Evolutionary conservation across 2,888 invertebrate genomes (phyloP).

Genomic region (Falcaria lacertinaria): DNA sequence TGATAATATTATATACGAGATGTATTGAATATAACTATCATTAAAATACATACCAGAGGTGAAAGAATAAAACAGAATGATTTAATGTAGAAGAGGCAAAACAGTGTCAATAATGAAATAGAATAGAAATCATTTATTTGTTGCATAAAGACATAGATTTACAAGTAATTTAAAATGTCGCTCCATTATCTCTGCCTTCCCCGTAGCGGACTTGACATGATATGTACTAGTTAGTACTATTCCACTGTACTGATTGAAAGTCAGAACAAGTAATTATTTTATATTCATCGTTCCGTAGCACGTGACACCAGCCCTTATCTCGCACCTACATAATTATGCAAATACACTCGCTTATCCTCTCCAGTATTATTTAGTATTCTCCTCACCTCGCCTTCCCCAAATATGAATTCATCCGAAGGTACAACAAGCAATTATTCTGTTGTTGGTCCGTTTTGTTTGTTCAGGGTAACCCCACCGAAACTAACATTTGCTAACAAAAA

Average conservation of each 20-base stretch:
- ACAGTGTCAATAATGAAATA: no score
- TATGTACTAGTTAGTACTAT: no score
- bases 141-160: no score
- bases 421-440: slow-evolving; percentile 2
- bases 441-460: slow-evolving; percentile 1
- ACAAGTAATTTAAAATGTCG: no score
- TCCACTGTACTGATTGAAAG: background rate
- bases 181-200: no score
- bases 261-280: background rate
- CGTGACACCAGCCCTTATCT: background rate
- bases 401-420: background rate
- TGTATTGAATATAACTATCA: no score
- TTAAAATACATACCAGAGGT: no score
- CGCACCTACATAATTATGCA: background rate
- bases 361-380: background rate
- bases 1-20: no score
- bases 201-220: no score
- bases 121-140: no score
- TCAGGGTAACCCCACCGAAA: slow-evolving; percentile 4
- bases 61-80: no score
- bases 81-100: no score
- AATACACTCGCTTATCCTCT: background rate
- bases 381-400: slow-evolving; percentile 2
- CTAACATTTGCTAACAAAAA: slow-evolving; percentile 13
- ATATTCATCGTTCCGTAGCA: slow-evolving; percentile 1